Percentiles rank a stretch among this genome's conserved stretches.
These are phyloP conservation scores for Halichoeres trimaculatus DNA, from an alignment of 2,113 vertebrate species.

Conservation along the genomic window DNA sequence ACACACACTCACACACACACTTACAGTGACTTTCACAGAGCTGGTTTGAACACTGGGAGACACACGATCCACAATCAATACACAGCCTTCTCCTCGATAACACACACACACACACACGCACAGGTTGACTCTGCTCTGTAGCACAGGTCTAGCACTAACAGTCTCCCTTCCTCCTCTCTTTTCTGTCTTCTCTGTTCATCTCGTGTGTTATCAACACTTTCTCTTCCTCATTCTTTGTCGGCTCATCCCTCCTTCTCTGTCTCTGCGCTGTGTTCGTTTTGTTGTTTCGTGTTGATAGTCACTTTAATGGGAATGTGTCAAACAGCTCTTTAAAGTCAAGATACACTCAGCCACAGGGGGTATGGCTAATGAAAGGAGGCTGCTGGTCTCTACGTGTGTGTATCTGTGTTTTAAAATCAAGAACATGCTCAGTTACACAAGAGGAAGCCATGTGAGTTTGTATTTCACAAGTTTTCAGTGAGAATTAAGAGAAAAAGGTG, in stretches of 20 bases:
- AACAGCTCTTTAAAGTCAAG: constrained; percentile 8
- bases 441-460: not conserved
- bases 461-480: not conserved
- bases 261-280: not conserved
- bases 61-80: constrained; percentile 70
- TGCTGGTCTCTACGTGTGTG: not conserved
- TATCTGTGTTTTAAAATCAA: not conserved
- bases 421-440: not conserved
- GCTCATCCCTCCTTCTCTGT: no score
- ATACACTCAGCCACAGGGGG: constrained; percentile 23
- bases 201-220: constrained; percentile 1
- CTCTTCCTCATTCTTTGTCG: not conserved
- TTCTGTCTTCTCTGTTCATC: not conserved
- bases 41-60: constrained; percentile 46
- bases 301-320: not conserved
- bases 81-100: constrained; percentile 7
- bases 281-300: not conserved
- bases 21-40: constrained; percentile 39
- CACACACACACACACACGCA: constrained; percentile 7
- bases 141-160: not conserved
- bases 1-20: not conserved
- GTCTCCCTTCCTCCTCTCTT: constrained; percentile 3
- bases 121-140: no score
- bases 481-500: constrained; percentile 11
- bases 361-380: constrained; percentile 19